Base-by-base conservation (phyloP, 37 sponge, comb jelly and placozoan genomes). In the Lycopodina hypogea region DNA sequence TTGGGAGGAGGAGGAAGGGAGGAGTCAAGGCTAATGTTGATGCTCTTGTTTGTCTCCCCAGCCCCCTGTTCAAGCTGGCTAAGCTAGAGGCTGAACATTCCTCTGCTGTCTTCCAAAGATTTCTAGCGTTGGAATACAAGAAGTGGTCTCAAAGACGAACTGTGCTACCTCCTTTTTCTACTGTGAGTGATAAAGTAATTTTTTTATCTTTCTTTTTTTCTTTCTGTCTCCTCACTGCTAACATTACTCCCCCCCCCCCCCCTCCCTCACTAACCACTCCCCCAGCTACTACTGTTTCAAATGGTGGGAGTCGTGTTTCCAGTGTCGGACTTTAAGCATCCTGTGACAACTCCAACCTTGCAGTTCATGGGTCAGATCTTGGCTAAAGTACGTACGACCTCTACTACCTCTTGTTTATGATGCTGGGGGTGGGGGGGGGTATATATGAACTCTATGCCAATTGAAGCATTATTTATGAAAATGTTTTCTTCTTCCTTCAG, bases 251-350 rank as follows among this genome's bases (percentile, higher is more conserved):
- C n/a, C n/a, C n/a, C n/a, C n/a, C n/a, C n/a, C n/a, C n/a, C n/a
- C n/a, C n/a, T n/a, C n/a, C n/a, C n/a, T n/a, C n/a, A n/a, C n/a
- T n/a, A n/a, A n/a, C n/a, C n/a, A n/a, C 40, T 36, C 18, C 29
- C 77, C 18, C 79, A 88, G 90, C 61, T 92, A 34, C 29, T 89
- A 7, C n/a, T 89, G 11, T 92, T 92, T 56, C 81, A 81, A 59
- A 33, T 92, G 69, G 40, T 87, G 39, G 78, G 60, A 30, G 11
- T 69, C 22, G 23, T 96, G 23, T 96, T 92, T 63, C 88, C 96
- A 17, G 81, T 81, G 29, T 92, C 96, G 18, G 93, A 92, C 80
- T 87, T 83, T 71, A 55, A 82, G 41, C 90, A 90, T 53, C 83
- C 88, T 0, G 64, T 96, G 22, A 59, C 75, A 60, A 92, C 93